Evolutionary conservation across 2,888 invertebrate genomes (phyloP), one percentile per base, ranked within the genome.

Genomic region (Aphodius sticticus): DNA sequence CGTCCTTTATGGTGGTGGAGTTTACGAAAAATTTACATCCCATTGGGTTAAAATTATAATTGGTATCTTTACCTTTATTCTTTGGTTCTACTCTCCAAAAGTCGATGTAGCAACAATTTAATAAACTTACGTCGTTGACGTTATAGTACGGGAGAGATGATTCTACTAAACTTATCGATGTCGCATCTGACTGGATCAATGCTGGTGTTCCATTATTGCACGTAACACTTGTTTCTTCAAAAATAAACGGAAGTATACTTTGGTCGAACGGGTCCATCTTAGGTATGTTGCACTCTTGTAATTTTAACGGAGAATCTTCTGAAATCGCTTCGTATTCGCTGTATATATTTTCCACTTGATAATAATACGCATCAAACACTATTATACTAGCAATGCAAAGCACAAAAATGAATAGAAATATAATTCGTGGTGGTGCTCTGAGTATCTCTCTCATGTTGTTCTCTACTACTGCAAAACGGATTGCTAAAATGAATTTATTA

Each of bases 281-380:
- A 0, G 94, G 93, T 83, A 95, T 94, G 7, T 92, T 92, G 86
- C 95, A 95, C 26, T 94, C 94, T 80, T 90, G 89, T 7, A 82
- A 14, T n/a, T 80, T 72, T 53, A 53, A 53, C 53, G 53, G 12
- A 53, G 1, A 12, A 91, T 91, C 77, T 94, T 83, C 12, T 87
- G 77, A 77, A 86, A 84, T 5, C 82, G 82, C 69, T 81, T 82
- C 79, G 79, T 70, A 7, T 69, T 35, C 37, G 53, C 7, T 53
- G 53, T 53, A 53, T 5, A 5, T 53, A 53, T 9, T 53, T 53
- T 53, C 12, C 53, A 53, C 53, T 53, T 53, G 53, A 53, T 1
- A 9, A 12, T 1, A 26, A 26, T 26, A 26, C 3, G 53, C 4
- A 53, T 3, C 1, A 53, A 9, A 53, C 12, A 53, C 53, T 12